Base-by-base conservation (phyloP, 1,140 invertebrate genomes). In the Luehdorfia chinensis region DNA sequence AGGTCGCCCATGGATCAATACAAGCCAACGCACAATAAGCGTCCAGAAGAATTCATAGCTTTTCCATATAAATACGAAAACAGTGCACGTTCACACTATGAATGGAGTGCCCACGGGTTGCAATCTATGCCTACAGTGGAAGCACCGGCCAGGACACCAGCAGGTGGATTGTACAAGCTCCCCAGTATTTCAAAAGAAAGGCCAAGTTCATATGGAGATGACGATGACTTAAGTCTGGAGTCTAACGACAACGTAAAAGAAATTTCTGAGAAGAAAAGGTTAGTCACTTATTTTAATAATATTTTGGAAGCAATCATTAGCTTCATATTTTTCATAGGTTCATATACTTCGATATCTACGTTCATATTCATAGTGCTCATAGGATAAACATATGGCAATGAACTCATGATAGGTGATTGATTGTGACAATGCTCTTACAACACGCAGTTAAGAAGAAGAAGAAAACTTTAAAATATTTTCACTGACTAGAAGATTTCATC, bases 121-220 rank as follows among this genome's bases (percentile, higher is more conserved):
- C 74, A 77, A 8, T 66, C 71, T 1, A 71, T 57, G 28, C 77
- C 76, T 0, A 84, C 77, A 1, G 62, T 66, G 0, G 61, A 75
- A 25, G 45, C 52, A 0, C 72, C 78, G 0, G 55, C 68, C 2
- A 67, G 56, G 15, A 59, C 77, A 0, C 76, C 78, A 7, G 80
- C 78, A 2, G 80, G 80, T 4, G 71, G 71, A 0, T 53, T 80
- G 0, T 84, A 84, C 55, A 61, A 70, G 43, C 43, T 53, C 2
- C 60, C 69, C 1, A 67, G 73, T 11, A 46, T 66, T 0, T 77
- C 78, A 23, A 70, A 68, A 48, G 66, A 69, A 4, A 78, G 68
- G 33, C 78, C 75, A 0, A 45, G 47, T 14, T 39, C 48, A 12
- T 49, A 57, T 25, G 48, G 53, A n/a, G 43, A 58, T 15, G 50